Conservation (phyloP, 2,113 vertebrate species). For the Ammodytes dubius region DNA sequence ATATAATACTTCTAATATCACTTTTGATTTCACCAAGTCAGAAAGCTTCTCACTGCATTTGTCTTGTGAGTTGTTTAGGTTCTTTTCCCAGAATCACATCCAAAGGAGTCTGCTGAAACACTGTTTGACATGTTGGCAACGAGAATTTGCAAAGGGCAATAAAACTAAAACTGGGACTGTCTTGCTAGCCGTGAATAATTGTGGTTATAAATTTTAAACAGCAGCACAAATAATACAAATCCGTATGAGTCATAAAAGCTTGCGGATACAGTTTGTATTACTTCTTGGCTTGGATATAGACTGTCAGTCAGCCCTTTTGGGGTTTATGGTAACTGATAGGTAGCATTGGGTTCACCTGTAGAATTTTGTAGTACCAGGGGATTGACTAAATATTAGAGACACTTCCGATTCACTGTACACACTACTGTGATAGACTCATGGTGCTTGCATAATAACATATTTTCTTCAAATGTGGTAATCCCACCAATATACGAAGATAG, state of each 20-base stretch:
- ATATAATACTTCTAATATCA: not conserved
- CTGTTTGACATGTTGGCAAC: conserved; percentile 72
- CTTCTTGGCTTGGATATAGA: conserved; percentile 68
- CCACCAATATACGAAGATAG: not conserved
- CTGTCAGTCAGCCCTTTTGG: conserved; percentile 42
- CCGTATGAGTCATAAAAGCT: conserved; percentile 75
- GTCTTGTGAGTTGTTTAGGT: conserved; percentile 56
- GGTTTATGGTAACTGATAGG: conserved; percentile 42
- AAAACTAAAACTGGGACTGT: conserved; percentile 74
- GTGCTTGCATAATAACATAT: not conserved
- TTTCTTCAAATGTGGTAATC: not conserved
- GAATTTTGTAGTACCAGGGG: not conserved
- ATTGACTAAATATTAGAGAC: conserved; percentile 17
- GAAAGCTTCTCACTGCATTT: not conserved
- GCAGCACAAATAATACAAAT: conserved; percentile 77
- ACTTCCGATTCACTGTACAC: conserved; percentile 1
- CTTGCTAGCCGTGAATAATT: conserved; percentile 76
- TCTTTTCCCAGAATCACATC: conserved; percentile 71
- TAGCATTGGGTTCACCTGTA: conserved; percentile 35
- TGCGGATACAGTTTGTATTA: conserved; percentile 84
- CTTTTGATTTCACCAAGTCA: conserved; percentile 7
- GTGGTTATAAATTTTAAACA: conserved; percentile 78
- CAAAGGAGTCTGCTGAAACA: conserved; percentile 79
- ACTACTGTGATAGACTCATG: not conserved
- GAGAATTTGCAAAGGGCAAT: conserved; percentile 70